Conservation (phyloP, 92 coral and sea anemone species). For the Epizoanthus fatuus region DNA sequence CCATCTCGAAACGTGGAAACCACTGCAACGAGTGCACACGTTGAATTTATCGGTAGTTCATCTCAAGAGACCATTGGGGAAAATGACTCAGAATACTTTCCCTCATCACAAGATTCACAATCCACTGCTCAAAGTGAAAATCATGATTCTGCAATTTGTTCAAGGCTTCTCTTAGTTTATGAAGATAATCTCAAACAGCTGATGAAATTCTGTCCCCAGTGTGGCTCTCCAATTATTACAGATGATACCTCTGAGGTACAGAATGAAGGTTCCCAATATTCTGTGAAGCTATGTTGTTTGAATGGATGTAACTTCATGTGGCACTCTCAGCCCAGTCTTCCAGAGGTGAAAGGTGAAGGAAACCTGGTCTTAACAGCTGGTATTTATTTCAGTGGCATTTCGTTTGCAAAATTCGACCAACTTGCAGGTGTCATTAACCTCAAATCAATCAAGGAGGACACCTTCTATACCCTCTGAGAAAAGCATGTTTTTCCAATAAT, state of each 20-base stretch:
- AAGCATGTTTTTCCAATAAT: constrained; percentile 50
- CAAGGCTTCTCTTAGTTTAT: constrained; percentile 19
- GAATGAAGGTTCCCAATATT: constrained; percentile 47
- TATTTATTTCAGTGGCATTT: constrained; percentile 45
- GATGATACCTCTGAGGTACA: constrained; percentile 1
- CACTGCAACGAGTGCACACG: neutral
- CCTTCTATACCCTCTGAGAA: constrained; percentile 32
- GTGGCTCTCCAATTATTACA: constrained; percentile 14
- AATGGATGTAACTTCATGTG: constrained; percentile 51
- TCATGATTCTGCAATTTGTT: neutral
- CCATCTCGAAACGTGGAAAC: neutral
- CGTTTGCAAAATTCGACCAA: constrained; percentile 41
- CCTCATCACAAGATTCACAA: neutral
- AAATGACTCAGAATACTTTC: neutral
- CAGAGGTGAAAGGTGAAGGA: constrained; percentile 38
- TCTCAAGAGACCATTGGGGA: neutral
- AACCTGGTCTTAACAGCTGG: constrained; percentile 47
- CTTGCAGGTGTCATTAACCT: constrained; percentile 25
- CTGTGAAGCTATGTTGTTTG: constrained; percentile 40
- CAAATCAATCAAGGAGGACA: constrained; percentile 14
- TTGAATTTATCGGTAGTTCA: neutral
- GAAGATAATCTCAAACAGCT: constrained; percentile 34
- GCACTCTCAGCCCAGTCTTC: constrained; percentile 38
- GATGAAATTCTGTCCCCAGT: constrained; percentile 29
- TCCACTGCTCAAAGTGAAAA: no score